Evolutionary conservation across 2,113 vertebrate species (phyloP).

Genomic region (Promerops cafer): DNA sequence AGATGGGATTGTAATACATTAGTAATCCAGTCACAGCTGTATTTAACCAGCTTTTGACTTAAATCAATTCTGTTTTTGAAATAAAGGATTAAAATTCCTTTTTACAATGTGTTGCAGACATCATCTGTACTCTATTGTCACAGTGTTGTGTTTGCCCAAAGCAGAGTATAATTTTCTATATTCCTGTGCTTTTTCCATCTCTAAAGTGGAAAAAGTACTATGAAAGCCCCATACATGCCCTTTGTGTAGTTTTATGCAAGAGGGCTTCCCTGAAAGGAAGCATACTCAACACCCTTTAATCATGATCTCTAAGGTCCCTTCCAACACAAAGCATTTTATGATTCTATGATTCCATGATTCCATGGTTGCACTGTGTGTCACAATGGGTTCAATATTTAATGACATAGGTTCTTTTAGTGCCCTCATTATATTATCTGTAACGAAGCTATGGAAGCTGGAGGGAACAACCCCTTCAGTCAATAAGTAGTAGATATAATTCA

Average conservation of each 20-base stretch:
- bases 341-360: neutral
- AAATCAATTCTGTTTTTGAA: neutral
- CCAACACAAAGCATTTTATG: neutral
- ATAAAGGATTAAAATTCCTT: neutral
- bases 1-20: neutral
- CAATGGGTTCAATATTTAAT: neutral
- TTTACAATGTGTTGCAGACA: neutral
- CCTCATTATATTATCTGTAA: neutral
- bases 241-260: neutral
- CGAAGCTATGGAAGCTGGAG: neutral
- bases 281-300: neutral
- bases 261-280: neutral
- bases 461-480: neutral
- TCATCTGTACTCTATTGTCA: neutral
- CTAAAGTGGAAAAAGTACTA: neutral
- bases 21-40: neutral
- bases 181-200: neutral
- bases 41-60: neutral
- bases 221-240: neutral
- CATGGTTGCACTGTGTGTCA: fast-evolving
- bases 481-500: neutral
- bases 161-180: neutral
- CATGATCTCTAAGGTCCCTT: neutral
- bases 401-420: neutral
- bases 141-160: neutral